Evolutionary conservation across 2,888 invertebrate genomes (phyloP), one percentile per base, ranked within the genome.

Genomic region (Bhutanitis thaidina): DNA sequence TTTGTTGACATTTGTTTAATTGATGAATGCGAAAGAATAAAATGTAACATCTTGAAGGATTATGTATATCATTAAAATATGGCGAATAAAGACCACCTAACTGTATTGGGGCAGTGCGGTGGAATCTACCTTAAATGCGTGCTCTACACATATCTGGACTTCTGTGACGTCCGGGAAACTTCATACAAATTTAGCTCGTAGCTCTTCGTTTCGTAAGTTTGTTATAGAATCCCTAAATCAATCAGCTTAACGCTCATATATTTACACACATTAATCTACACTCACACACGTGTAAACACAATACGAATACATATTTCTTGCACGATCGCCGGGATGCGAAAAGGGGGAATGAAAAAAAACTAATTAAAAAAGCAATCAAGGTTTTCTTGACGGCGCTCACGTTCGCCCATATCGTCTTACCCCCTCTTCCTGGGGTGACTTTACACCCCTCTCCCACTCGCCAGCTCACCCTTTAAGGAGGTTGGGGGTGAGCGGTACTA

Each of bases 281-380:
- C 67, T 63, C 57, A 55, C 52, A 59, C 64, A 61, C 62, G 59
- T 61, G 53, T 57, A 60, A 60, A 61, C 49, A 60, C 55, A 60
- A 60, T 55, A 55, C 69, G 68, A 79, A 80, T 86, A 83, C 85
- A 86, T 86, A 85, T 84, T 86, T 85, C 85, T 80, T 81, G 71
- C 71, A 78, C 82, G 80, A 80, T 78, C 74, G 72, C 64, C 65
- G 74, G 71, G 86, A 85, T 80, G 85, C 85, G 83, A 84, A 86
- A 83, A 85, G 80, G 86, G 87, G 88, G 83, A 82, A 79, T 77
- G 68, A 76, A 76, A 83, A 87, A 85, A 74, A 86, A 89, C 89
- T 89, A 89, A 89, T 89, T 89, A 89, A 88, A 89, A 89, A 89
- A 89, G 89, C 89, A 89, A 89, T 89, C 89, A 89, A 87, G 89